These are phyloP conservation scores for Hemicrepidius hirtus DNA, from an alignment of 2,888 invertebrate genomes.

Conservation along the genomic window DNA sequence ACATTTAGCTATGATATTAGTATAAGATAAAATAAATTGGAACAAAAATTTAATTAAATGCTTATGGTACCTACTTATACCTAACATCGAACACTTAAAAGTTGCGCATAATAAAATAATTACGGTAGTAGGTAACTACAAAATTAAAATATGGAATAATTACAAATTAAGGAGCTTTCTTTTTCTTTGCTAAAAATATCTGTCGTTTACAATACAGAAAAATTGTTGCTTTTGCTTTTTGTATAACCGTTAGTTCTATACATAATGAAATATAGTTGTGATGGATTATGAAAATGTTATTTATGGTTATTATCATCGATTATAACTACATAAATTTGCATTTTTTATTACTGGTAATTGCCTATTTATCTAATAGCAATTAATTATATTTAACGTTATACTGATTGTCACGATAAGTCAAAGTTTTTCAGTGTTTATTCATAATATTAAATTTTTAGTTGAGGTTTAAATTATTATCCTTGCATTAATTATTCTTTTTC, in stretches of 20 bases:
- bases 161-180: no score
- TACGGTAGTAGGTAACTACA: no score
- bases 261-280: not conserved
- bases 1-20: no score
- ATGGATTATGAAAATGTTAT: not conserved
- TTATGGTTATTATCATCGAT: slow-evolving; percentile 2
- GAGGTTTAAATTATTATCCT: no score
- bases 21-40: no score
- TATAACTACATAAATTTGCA: slow-evolving; percentile 4
- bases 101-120: no score
- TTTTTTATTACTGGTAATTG: not conserved
- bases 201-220: not conserved
- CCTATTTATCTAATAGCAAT: slow-evolving; percentile 18
- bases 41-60: no score
- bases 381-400: not conserved
- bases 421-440: not conserved
- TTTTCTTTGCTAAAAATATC: no score
- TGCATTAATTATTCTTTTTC: no score
- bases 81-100: no score
- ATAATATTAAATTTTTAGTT: not conserved
- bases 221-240: not conserved
- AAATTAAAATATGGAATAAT: no score
- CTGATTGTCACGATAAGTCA: not conserved
- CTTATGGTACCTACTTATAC: no score
- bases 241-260: not conserved